Conservation (phyloP, 2,113 vertebrate genomes). For the Narcine bancroftii region DNA sequence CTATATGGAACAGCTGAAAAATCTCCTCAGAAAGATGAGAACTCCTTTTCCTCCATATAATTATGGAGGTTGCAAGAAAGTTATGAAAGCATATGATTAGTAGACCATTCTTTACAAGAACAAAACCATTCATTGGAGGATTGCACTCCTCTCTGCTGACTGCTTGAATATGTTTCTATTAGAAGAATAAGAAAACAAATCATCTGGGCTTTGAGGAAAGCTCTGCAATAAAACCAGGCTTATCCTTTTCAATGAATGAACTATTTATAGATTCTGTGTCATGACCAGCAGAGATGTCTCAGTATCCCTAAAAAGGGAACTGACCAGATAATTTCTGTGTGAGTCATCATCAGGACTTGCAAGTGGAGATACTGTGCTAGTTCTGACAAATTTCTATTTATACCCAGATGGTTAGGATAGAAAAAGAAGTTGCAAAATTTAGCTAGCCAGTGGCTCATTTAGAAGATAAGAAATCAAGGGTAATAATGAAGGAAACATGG, state of each 20-base stretch:
- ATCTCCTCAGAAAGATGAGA: not conserved
- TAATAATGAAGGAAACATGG: not conserved
- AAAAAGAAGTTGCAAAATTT: not conserved
- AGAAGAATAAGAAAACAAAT: not conserved
- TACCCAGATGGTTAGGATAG: not conserved
- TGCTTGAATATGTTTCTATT: not conserved
- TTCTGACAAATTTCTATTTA: constrained; percentile 25
- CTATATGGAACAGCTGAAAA: not conserved
- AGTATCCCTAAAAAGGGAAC: not conserved
- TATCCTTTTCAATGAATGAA: not conserved
- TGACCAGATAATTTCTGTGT: not conserved
- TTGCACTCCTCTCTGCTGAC: not conserved
- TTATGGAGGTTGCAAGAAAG: constrained; percentile 10
- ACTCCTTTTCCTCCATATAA: not conserved
- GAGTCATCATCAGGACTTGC: not conserved
- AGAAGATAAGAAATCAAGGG: too few relatives aligned
- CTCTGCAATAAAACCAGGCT: not conserved
- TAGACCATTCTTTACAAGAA: not conserved
- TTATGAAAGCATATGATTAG: constrained; percentile 8
- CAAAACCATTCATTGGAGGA: not conserved
- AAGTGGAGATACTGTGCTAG: constrained; percentile 6
- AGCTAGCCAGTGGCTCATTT: not conserved
- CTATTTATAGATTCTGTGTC: not conserved
- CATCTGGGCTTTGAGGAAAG: constrained; percentile 14
- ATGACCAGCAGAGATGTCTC: constrained; percentile 1